Conservation (phyloP, 2,113 vertebrate species). For the Rhinichthys klamathensis region DNA sequence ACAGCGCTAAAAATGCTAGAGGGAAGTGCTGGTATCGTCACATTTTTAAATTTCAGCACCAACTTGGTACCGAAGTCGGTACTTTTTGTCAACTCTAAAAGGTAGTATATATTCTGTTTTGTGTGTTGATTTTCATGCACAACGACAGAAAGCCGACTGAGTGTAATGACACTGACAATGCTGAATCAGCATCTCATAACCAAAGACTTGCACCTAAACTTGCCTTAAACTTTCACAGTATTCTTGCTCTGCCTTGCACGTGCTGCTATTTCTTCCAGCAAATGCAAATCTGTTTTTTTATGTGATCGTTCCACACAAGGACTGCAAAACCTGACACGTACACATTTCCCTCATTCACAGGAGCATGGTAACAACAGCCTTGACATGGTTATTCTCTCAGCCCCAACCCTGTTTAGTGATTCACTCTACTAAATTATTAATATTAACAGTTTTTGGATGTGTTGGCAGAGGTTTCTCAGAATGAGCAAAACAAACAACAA, state of each 20-base stretch:
- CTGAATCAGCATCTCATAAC: neutral
- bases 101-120: neutral
- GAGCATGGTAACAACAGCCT: neutral
- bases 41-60: too few relatives aligned
- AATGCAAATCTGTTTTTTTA: neutral
- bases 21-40: too few relatives aligned
- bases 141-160: neutral
- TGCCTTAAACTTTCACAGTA: neutral
- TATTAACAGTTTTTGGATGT: constrained; percentile 1
- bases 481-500: neutral
- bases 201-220: neutral
- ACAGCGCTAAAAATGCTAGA: too few relatives aligned
- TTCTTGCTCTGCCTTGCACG: neutral
- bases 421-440: neutral
- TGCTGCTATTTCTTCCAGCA: neutral
- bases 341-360: neutral
- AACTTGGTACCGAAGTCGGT: too few relatives aligned
- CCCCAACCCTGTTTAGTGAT: neutral
- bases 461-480: too few relatives aligned
- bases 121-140: neutral
- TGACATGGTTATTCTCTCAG: neutral
- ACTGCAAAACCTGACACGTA: neutral
- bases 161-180: neutral
- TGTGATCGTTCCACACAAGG: neutral
- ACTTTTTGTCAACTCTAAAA: too few relatives aligned